Percentiles rank a stretch among this genome's conserved stretches.
phyloP scores from a whole-genome alignment of 2,888 invertebrate genomes.

The Spisula subtruncata region DNA sequence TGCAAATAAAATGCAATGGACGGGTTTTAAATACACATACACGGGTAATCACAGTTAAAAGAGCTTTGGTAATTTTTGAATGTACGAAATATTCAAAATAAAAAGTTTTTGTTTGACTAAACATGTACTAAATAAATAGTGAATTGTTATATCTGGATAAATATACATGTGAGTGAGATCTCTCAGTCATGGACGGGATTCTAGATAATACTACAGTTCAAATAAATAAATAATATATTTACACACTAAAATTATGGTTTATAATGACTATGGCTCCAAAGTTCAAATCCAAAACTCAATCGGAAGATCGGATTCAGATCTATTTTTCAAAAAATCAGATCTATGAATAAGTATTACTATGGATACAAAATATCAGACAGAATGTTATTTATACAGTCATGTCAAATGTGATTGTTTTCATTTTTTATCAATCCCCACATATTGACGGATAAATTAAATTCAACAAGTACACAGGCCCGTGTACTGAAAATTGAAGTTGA shows the following conservation, averaged over 20 bases:
- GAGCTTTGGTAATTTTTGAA: background rate
- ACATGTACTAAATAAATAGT: background rate
- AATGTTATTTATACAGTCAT: too few species aligned
- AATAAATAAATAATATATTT: constrained; percentile 22
- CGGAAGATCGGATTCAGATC: too few species aligned
- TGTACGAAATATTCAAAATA: background rate
- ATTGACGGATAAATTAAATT: too few species aligned
- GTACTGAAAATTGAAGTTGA: too few species aligned
- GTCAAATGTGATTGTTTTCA: background rate
- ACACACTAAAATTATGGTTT: background rate
- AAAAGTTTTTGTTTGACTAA: background rate
- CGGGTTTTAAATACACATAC: constrained; percentile 27
- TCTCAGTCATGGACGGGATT: background rate
- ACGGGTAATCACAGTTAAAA: constrained; percentile 7
- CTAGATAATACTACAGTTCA: background rate
- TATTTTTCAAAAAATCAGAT: too few species aligned
- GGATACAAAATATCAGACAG: too few species aligned
- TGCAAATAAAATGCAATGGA: constrained; percentile 24
- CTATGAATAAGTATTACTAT: too few species aligned
- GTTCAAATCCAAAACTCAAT: background rate
- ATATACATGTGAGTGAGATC: background rate
- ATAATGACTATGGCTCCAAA: background rate
- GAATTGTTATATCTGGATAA: background rate
- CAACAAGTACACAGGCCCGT: too few species aligned
- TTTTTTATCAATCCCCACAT: background rate